These are phyloP conservation scores for Rousettus madagascariensis DNA, from an alignment of 2,797 vertebrate species.

Conservation along the genomic window DNA sequence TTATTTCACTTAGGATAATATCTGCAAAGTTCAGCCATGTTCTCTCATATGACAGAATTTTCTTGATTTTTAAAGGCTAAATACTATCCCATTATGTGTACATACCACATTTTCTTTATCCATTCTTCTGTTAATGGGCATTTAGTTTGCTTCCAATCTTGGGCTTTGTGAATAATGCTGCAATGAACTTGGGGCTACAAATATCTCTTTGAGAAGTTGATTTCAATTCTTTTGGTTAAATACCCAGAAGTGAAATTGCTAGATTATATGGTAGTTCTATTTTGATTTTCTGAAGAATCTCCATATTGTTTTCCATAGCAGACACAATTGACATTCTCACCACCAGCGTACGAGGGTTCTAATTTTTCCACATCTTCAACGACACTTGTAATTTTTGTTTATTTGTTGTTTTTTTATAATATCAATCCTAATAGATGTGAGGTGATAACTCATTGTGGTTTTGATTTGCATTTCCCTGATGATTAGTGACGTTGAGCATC, in stretches of 20 bases:
- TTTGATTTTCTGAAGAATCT: background rate
- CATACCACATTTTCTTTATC: background rate
- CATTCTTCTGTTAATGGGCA: background rate
- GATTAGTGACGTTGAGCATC: background rate
- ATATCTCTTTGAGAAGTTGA: background rate
- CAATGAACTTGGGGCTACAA: background rate
- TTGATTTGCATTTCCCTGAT: background rate
- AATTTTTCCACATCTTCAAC: background rate
- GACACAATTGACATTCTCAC: background rate
- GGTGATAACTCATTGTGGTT: background rate
- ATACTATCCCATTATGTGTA: background rate
- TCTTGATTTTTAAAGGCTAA: background rate
- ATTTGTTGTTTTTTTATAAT: background rate
- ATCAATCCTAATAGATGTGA: background rate
- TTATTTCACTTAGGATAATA: background rate
- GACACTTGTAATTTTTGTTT: background rate
- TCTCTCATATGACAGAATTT: background rate
- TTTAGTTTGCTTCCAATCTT: background rate
- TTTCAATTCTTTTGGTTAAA: background rate
- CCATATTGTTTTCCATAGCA: background rate
- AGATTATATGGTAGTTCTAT: background rate
- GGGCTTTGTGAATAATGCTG: background rate
- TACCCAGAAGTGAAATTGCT: background rate
- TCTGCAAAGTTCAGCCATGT: background rate
- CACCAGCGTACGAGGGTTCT: background rate